Evolutionary conservation across 1,140 invertebrate genomes (phyloP).

Genomic region (Conus betulinus): DNA sequence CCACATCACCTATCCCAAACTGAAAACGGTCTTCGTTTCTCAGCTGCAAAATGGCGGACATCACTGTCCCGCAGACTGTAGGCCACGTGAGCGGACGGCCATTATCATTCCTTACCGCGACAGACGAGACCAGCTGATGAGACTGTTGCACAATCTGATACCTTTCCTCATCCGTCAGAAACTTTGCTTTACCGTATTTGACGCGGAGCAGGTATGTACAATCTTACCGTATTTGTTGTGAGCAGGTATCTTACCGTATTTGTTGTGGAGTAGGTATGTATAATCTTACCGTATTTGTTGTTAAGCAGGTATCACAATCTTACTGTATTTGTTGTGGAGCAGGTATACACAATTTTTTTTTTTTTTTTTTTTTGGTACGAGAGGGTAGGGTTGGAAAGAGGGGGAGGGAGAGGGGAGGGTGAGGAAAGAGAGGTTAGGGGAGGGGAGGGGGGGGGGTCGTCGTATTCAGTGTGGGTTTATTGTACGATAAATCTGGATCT

Average conservation of each 20-base stretch:
- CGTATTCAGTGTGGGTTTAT: too few relatives aligned
- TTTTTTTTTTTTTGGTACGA: too few relatives aligned
- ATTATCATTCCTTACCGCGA: conserved; percentile 63
- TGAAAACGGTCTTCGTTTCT: not conserved
- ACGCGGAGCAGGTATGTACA: conserved; percentile 56
- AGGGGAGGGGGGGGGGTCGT: too few relatives aligned
- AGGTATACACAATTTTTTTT: not conserved
- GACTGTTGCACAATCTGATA: conserved; percentile 59
- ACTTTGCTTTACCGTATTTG: conserved; percentile 59
- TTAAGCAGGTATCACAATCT: not conserved
- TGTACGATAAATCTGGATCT: too few relatives aligned
- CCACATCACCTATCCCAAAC: not conserved
- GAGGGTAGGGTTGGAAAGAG: too few relatives aligned
- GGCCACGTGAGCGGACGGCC: conserved; percentile 51
- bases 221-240: too few relatives aligned
- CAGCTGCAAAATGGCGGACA: conserved; percentile 51
- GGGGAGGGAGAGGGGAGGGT: too few relatives aligned
- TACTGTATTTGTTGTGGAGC: too few relatives aligned
- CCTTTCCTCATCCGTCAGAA: conserved; percentile 60
- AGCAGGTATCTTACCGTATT: too few relatives aligned
- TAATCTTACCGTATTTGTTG: conserved; percentile 14
- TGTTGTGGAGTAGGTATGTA: too few relatives aligned
- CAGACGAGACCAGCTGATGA: conserved; percentile 55
- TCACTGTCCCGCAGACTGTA: conserved; percentile 53
- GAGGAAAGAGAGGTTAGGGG: too few relatives aligned